Conservation (phyloP, 2,888 invertebrate species). For the Caenorhabditis auriculariae region DNA sequence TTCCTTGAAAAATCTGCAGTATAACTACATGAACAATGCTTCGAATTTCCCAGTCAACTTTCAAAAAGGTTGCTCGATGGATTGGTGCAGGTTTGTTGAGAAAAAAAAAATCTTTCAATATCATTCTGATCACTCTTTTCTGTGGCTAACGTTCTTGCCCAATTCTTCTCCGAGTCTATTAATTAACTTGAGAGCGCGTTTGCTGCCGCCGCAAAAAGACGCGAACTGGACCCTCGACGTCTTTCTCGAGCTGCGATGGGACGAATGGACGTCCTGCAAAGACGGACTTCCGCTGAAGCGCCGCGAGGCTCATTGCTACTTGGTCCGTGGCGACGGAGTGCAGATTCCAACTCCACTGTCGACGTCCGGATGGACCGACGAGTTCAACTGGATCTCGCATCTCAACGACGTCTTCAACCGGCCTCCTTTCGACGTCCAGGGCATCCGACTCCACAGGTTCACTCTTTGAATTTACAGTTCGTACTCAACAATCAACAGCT, state of each 20-base stretch:
- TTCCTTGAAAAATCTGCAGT: too few species aligned
- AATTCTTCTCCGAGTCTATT: too few species aligned
- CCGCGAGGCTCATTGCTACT: slow-evolving; percentile 33
- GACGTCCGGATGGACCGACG: slow-evolving; percentile 7
- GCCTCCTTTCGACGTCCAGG: slow-evolving; percentile 21
- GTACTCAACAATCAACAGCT: slow-evolving; percentile 7
- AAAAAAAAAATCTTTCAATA: too few species aligned
- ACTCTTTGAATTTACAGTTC: not conserved
- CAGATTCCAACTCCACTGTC: slow-evolving; percentile 13
- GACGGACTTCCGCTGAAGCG: slow-evolving; percentile 25
- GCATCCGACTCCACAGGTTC: slow-evolving; percentile 26
- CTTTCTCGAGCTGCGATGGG: slow-evolving; percentile 34
- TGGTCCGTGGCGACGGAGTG: slow-evolving; percentile 18
- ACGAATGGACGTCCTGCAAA: slow-evolving; percentile 24
- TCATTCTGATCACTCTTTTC: too few species aligned
- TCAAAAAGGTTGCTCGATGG: slow-evolving; percentile 7
- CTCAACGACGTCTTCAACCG: slow-evolving; percentile 24
- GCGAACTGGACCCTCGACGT: slow-evolving; percentile 16
- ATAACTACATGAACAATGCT: too few species aligned
- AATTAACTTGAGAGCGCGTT: slow-evolving; percentile 7
- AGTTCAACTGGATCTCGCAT: slow-evolving; percentile 18
- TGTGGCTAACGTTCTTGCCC: too few species aligned
- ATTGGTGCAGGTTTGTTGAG: slow-evolving; percentile 12
- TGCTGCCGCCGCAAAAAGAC: slow-evolving; percentile 9
- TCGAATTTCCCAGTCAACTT: slow-evolving; percentile 17